Conservation (phyloP, 1,140 invertebrate species). For the Aradophagus sp. region DNA sequence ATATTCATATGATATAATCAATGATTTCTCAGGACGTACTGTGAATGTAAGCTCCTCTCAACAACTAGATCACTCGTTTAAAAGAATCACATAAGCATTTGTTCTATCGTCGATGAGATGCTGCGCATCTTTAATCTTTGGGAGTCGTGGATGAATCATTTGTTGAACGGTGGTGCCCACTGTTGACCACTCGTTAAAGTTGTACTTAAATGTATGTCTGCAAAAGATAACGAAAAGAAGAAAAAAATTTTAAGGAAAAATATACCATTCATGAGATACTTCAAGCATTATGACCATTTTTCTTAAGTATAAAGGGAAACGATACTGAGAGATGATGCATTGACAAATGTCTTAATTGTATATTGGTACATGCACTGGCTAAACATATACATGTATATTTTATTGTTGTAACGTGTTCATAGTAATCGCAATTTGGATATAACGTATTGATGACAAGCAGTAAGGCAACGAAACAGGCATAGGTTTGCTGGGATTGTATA, state of each 20-base stretch:
- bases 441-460: constrained; percentile 51
- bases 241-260: constrained; percentile 39
- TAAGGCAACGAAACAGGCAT: constrained; percentile 52
- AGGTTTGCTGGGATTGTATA: constrained; percentile 56
- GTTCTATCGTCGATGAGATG: constrained; percentile 64
- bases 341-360: constrained; percentile 55
- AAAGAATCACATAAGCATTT: constrained; percentile 13
- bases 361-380: constrained; percentile 67
- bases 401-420: constrained; percentile 71
- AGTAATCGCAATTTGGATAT: constrained; percentile 61
- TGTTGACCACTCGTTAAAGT: constrained; percentile 67
- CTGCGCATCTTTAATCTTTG: constrained; percentile 59
- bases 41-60: too few relatives aligned
- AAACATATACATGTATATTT: constrained; percentile 67
- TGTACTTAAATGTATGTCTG: constrained; percentile 65
- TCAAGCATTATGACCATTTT: constrained; percentile 57
- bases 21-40: too few relatives aligned
- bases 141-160: constrained; percentile 63
- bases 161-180: constrained; percentile 67
- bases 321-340: constrained; percentile 40
- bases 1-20: too few relatives aligned
- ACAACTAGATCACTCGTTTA: too few relatives aligned
- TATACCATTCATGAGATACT: constrained; percentile 56
- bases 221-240: constrained; percentile 32
- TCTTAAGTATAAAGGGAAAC: constrained; percentile 38